These are phyloP conservation scores for Holacanthella duospinosa DNA, from an alignment of 2,888 invertebrate genomes.

Conservation along the genomic window DNA sequence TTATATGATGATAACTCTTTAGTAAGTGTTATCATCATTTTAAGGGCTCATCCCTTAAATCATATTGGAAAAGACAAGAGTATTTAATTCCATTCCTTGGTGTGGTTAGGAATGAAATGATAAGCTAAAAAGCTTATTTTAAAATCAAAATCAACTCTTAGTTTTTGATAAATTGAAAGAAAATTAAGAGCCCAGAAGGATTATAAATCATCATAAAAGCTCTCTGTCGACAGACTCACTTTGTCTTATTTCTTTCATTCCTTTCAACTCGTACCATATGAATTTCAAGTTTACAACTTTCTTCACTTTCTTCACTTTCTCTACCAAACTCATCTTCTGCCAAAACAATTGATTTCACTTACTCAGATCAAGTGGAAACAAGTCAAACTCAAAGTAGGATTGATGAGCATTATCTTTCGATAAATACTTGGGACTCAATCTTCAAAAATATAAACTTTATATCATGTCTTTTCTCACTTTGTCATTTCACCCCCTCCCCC, in stretches of 20 bases:
- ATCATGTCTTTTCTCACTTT: too few species aligned
- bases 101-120: neutral
- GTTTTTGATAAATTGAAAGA: slow-evolving; percentile 33
- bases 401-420: neutral
- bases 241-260: slow-evolving; percentile 5
- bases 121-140: neutral
- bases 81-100: too few species aligned
- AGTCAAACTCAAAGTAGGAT: neutral
- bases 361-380: neutral
- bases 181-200: slow-evolving; percentile 35
- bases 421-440: neutral
- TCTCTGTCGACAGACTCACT: slow-evolving; percentile 10
- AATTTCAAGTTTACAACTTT: neutral
- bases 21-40: too few species aligned
- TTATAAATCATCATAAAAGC: slow-evolving; percentile 36
- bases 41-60: too few species aligned
- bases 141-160: slow-evolving; percentile 1
- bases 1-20: too few species aligned
- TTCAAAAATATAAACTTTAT: too few species aligned
- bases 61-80: too few species aligned
- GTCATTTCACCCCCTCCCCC: too few species aligned
- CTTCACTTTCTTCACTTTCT: neutral
- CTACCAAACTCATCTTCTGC: neutral
- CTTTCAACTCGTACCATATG: neutral
- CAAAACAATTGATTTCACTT: neutral